These are phyloP conservation scores for Dissostichus mawsoni DNA, from an alignment of 2,113 vertebrate genomes.

Conservation along the genomic window DNA sequence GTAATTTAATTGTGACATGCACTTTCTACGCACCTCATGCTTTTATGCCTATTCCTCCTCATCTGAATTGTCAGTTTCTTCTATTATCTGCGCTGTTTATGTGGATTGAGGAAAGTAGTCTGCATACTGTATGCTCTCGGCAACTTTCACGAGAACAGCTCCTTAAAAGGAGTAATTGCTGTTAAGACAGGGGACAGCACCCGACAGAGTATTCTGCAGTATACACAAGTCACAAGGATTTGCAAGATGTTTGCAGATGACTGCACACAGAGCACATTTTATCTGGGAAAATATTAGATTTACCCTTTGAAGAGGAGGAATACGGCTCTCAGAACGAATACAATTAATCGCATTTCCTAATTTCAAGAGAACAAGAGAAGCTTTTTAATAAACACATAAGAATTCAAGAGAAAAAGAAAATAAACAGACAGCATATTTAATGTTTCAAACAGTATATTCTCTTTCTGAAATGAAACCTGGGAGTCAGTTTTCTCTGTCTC, in stretches of 20 bases:
- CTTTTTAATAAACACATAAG: neutral
- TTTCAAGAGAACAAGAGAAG: constrained; percentile 17
- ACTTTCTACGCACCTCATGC: constrained; percentile 80
- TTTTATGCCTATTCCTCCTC: constrained; percentile 75
- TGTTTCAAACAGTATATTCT: neutral
- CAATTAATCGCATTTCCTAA: constrained; percentile 35
- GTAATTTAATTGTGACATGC: constrained; percentile 84
- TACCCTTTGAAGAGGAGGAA: constrained; percentile 40
- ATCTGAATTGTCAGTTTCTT: constrained; percentile 74
- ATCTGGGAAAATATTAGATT: constrained; percentile 66
- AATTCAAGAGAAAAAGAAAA: neutral
- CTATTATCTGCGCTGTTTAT: constrained; percentile 71
- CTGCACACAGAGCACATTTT: constrained; percentile 61
- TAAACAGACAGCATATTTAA: neutral
- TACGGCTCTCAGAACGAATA: constrained; percentile 5
- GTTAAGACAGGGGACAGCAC: constrained; percentile 56
- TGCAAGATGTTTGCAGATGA: constrained; percentile 57
- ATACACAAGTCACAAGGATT: constrained; percentile 65
- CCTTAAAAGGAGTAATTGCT: constrained; percentile 75
- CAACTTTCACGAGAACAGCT: constrained; percentile 61
- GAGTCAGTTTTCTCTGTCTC: constrained; percentile 78
- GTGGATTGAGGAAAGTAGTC: constrained; percentile 57
- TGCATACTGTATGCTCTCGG: constrained; percentile 41
- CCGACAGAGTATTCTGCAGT: constrained; percentile 62
- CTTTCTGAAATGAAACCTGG: constrained; percentile 14